Evolutionary conservation across 2,797 vertebrate species (phyloP), one percentile per base, ranked within the genome.

Genomic region (Sphaeramia orbicularis): DNA sequence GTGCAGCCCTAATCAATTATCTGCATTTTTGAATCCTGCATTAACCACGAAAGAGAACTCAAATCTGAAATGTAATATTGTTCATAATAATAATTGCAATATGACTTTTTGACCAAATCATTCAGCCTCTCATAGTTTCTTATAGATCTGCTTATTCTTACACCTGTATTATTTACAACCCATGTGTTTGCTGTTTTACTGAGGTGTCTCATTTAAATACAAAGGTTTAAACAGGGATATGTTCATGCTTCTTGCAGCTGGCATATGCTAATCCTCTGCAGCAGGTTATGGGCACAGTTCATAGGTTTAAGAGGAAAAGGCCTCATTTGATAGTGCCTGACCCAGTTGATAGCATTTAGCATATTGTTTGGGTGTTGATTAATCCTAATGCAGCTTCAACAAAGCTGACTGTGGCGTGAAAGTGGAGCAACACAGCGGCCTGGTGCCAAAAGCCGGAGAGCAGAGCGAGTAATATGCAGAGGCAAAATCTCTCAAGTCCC

Each of bases 341-440:
- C 89, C 89, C 81, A 90, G 74, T 90, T 88, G 85, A 86, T 85
- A 49, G 81, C 76, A 51, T 89, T 91, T 89, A 74, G 71, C 85
- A 89, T 91, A 91, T 90, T 91, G 89, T 91, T 89, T 86, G 77
- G 75, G 78, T 86, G 88, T 93, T 91, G 86, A 91, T 91, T 91
- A 89, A 91, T 89, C 82, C 85, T 85, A 72, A 83, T 79, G 81
- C 83, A 81, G 81, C 76, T 65, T 78, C 84, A 86, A 85, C 80
- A 89, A 88, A 89, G 86, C 89, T 80, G 86, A 63, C 76, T 61
- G 72, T 63, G 65, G 75, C 19, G 30, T 74, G 80, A 76, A 87
- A 86, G 81, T 88, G 64, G 78, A 89, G 84, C 85, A 85, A 70
- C 74, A 83, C 66, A 75, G 76, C 65, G 71, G 74, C 71, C 45